Percentiles rank a stretch among this genome's conserved stretches.
phyloP scores from a whole-genome alignment of 2,113 vertebrate genomes.

The Oenanthe melanoleuca region DNA sequence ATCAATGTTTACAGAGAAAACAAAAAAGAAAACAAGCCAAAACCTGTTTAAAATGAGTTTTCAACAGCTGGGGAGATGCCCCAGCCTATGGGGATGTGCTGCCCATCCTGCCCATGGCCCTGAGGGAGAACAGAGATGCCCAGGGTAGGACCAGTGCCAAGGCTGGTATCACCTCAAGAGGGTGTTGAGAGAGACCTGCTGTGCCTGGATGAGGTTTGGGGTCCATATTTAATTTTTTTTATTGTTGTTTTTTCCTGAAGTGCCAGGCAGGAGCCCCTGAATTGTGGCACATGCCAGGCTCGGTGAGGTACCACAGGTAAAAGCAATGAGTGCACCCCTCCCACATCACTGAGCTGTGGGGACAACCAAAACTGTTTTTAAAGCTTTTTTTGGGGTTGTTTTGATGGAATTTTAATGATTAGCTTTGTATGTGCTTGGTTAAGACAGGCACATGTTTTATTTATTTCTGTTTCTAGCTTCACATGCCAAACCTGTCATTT shows the following conservation, averaged over 20 bases:
- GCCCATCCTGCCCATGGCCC: fast-evolving
- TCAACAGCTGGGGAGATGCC: neutral
- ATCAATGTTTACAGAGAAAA: slow-evolving; percentile 37
- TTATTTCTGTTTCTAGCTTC: neutral
- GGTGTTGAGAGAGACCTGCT: neutral
- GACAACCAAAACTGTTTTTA: neutral
- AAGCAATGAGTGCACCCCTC: neutral
- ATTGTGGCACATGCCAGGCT: neutral
- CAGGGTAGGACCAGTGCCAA: neutral
- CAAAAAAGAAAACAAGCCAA: neutral
- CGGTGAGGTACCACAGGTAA: fast-evolving
- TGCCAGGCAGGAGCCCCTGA: neutral
- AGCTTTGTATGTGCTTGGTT: neutral
- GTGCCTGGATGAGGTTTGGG: neutral
- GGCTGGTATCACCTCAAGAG: fast-evolving
- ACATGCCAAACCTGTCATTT: neutral
- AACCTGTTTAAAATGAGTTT: neutral
- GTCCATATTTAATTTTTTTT: neutral
- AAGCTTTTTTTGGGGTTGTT: neutral
- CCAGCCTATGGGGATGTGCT: fast-evolving
- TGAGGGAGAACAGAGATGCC: neutral
- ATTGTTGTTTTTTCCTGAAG: neutral
- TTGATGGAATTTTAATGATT: neutral
- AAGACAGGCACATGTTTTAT: neutral
- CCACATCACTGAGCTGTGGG: fast-evolving